Evolutionary conservation across 1,140 invertebrate species (phyloP).

Genomic region (Battus philenor): DNA sequence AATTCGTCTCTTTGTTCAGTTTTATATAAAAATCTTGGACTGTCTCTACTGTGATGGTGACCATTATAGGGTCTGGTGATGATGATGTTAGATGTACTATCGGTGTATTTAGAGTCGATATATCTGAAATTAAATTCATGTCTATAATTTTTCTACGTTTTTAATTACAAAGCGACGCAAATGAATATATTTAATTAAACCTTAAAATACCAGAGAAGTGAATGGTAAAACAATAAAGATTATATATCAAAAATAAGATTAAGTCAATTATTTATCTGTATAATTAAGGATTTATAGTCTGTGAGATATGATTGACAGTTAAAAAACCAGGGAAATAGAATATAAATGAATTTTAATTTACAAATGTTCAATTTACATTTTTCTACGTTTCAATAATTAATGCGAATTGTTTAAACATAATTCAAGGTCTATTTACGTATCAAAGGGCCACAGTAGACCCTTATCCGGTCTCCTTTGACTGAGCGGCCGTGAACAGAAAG

Average conservation of each 20-base stretch:
- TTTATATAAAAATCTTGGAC: conserved; percentile 77
- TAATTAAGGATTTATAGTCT: no score
- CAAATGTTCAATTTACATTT: no score
- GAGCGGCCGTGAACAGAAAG: conserved; percentile 59
- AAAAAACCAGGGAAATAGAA: no score
- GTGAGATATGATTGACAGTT: no score
- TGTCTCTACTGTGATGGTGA: conserved; percentile 74
- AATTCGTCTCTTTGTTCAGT: conserved; percentile 48
- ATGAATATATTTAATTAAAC: neutral
- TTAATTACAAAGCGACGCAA: neutral
- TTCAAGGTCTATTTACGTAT: conserved; percentile 52
- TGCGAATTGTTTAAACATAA: conserved; percentile 22
- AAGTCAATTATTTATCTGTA: no score
- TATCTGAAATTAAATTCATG: conserved; percentile 29
- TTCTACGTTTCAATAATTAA: no score
- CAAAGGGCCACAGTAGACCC: conserved; percentile 56
- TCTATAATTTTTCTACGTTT: neutral
- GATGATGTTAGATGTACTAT: conserved; percentile 80
- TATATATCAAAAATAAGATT: neutral
- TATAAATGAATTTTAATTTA: no score
- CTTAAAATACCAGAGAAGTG: neutral
- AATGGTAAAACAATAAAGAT: neutral
- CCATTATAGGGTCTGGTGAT: conserved; percentile 66
- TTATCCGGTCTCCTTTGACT: conserved; percentile 48
- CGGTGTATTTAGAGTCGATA: conserved; percentile 56